Conservation (phyloP, 2,888 invertebrate species). For the Agonopterix arenella region DNA sequence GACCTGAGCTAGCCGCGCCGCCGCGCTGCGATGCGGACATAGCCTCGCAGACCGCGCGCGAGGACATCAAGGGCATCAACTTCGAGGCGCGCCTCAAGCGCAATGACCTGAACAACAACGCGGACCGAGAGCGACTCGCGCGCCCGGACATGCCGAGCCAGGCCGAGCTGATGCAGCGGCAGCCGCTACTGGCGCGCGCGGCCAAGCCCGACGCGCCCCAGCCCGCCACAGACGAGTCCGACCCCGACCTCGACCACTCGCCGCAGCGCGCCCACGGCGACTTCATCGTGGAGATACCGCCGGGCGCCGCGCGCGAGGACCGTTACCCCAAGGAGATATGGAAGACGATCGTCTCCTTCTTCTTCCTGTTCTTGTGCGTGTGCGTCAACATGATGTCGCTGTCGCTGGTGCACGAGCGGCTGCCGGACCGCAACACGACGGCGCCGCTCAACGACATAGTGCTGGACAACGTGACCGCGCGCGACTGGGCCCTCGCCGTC, state of each 20-base stretch:
- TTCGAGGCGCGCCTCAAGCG: constrained; percentile 61
- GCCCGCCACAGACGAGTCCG: constrained; percentile 62
- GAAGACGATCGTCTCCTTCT: constrained; percentile 80
- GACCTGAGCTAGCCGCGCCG: constrained; percentile 22
- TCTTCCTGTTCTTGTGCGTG: constrained; percentile 65
- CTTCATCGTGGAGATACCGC: constrained; percentile 69
- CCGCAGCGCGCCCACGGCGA: constrained; percentile 56
- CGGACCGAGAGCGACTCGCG: constrained; percentile 31
- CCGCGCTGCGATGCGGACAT: constrained; percentile 60
- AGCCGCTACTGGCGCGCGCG: constrained; percentile 67
- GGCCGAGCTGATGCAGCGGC: constrained; percentile 72
- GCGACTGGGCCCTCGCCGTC: constrained; percentile 88
- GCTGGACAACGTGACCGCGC: constrained; percentile 84
- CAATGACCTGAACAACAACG: constrained; percentile 75
- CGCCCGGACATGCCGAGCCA: constrained; percentile 60
- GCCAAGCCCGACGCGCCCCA: constrained; percentile 55
- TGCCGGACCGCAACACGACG: constrained; percentile 85
- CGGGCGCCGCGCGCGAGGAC: constrained; percentile 84
- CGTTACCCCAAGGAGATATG: constrained; percentile 90
- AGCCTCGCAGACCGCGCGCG: constrained; percentile 53
- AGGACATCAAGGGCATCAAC: constrained; percentile 67
- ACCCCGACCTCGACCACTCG: constrained; percentile 63
- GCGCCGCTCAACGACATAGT: constrained; percentile 90
- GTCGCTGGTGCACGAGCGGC: constrained; percentile 90
- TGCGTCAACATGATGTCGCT: constrained; percentile 81